These are phyloP conservation scores for Morpho achilles DNA, from an alignment of 2,888 invertebrate species.

Conservation along the genomic window DNA sequence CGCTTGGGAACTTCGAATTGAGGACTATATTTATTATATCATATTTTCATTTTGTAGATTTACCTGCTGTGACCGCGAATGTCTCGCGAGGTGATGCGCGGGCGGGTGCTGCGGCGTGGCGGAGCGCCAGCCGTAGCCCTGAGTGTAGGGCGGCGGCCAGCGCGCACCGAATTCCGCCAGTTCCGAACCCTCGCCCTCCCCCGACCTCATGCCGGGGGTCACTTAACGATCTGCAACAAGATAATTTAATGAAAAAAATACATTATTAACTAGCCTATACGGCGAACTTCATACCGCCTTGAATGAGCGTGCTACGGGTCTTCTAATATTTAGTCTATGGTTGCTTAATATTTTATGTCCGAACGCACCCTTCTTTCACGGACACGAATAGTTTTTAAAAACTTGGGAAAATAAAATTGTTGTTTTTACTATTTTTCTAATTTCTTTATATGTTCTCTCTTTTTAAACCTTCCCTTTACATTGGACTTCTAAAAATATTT, in stretches of 20 bases:
- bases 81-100: constrained; percentile 72
- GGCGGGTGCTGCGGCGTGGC: constrained; percentile 76
- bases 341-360: no score
- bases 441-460: no score
- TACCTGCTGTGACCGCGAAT: constrained; percentile 75
- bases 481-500: no score
- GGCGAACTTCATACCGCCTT: no score
- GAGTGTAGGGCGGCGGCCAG: constrained; percentile 79
- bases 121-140: constrained; percentile 77
- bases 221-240: constrained; percentile 45
- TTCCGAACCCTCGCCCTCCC: constrained; percentile 78
- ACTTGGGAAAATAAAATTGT: no score
- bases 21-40: not conserved
- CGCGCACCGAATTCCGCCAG: constrained; percentile 75
- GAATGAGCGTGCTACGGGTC: no score
- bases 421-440: no score
- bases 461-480: no score
- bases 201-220: constrained; percentile 80
- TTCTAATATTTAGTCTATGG: no score
- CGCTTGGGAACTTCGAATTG: not conserved
- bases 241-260: not conserved
- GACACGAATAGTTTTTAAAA: no score
- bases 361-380: no score
- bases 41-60: not conserved
- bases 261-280: no score